Evolutionary conservation across 2,888 invertebrate species (phyloP).

Genomic region (Tinea semifulvella): DNA sequence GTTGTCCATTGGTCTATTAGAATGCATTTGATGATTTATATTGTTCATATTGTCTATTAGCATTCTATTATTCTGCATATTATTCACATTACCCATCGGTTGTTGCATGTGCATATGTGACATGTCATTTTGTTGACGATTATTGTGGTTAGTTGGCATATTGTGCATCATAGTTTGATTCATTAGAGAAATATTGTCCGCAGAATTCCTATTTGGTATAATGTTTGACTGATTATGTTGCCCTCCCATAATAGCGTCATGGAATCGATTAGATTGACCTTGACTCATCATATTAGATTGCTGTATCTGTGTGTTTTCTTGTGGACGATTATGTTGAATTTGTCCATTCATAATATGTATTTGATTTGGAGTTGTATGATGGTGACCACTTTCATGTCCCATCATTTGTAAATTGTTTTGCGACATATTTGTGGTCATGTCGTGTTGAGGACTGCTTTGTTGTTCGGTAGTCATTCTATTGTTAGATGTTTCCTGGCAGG

Average conservation of each 20-base stretch:
- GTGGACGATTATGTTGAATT: slow-evolving; percentile 51
- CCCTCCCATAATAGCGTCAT: slow-evolving; percentile 46
- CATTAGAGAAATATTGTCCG: slow-evolving; percentile 43
- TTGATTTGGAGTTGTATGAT: slow-evolving; percentile 43
- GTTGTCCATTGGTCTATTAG: slow-evolving; percentile 49
- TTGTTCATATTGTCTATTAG: slow-evolving; percentile 55
- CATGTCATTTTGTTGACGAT: slow-evolving; percentile 44
- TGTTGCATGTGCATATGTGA: slow-evolving; percentile 59
- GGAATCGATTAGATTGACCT: slow-evolving; percentile 39
- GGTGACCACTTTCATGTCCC: slow-evolving; percentile 44
- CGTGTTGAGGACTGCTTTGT: slow-evolving; percentile 39
- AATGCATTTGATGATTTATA: slow-evolving; percentile 44
- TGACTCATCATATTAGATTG: slow-evolving; percentile 33
- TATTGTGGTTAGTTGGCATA: slow-evolving; percentile 39
- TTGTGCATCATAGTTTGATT: slow-evolving; percentile 55
- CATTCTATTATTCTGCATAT: slow-evolving; percentile 55
- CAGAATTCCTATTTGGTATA: slow-evolving; percentile 44
- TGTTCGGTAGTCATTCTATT: slow-evolving; percentile 44
- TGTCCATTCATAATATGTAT: slow-evolving; percentile 62
- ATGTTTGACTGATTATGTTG: slow-evolving; percentile 43
- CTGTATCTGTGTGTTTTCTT: slow-evolving; percentile 42
- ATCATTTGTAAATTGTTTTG: slow-evolving; percentile 54
- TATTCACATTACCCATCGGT: slow-evolving; percentile 41
- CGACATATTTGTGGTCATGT: slow-evolving; percentile 37
- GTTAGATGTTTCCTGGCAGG: slow-evolving; percentile 49